These are phyloP conservation scores for Molossus molossus DNA, from an alignment of 2,797 vertebrate species.

Conservation along the genomic window DNA sequence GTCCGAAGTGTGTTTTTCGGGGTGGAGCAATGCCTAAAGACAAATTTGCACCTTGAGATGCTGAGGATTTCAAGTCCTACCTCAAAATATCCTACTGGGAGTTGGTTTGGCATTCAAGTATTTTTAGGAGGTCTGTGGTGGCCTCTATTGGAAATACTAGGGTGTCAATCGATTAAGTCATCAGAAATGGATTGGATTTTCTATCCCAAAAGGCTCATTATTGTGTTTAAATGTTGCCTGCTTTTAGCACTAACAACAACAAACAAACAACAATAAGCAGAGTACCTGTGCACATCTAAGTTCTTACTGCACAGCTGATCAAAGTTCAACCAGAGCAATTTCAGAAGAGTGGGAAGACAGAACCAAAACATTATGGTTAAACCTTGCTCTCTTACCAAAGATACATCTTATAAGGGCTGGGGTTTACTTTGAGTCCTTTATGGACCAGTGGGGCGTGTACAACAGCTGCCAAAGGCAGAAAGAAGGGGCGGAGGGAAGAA, in stretches of 20 bases:
- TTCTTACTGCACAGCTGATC: slow-evolving; percentile 21
- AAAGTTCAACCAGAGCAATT: slow-evolving; percentile 62
- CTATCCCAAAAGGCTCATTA: slow-evolving; percentile 12
- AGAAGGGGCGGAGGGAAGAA: neutral
- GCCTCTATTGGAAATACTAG: slow-evolving; percentile 67
- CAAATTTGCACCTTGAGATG: slow-evolving; percentile 59
- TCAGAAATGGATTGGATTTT: slow-evolving; percentile 59
- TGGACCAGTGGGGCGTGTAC: neutral
- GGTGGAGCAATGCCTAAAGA: slow-evolving; percentile 63
- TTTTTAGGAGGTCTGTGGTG: slow-evolving; percentile 34
- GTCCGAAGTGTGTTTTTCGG: slow-evolving; percentile 45
- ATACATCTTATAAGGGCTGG: neutral
- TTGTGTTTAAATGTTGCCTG: slow-evolving; percentile 55
- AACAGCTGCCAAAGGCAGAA: neutral
- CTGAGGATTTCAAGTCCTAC: slow-evolving; percentile 6
- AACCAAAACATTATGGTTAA: slow-evolving; percentile 40
- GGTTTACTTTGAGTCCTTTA: slow-evolving; percentile 30
- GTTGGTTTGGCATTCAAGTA: neutral
- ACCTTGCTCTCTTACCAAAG: slow-evolving; percentile 44
- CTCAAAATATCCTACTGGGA: slow-evolving; percentile 52
- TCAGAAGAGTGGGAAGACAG: slow-evolving; percentile 61
- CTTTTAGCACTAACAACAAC: slow-evolving; percentile 24
- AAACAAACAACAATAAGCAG: slow-evolving; percentile 50
- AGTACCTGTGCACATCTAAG: slow-evolving; percentile 68
- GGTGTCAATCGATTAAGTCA: slow-evolving; percentile 54